Evolutionary conservation across 2,113 vertebrate species (phyloP), one percentile per base, ranked within the genome.

Genomic region (Neodon shergylaensis): DNA sequence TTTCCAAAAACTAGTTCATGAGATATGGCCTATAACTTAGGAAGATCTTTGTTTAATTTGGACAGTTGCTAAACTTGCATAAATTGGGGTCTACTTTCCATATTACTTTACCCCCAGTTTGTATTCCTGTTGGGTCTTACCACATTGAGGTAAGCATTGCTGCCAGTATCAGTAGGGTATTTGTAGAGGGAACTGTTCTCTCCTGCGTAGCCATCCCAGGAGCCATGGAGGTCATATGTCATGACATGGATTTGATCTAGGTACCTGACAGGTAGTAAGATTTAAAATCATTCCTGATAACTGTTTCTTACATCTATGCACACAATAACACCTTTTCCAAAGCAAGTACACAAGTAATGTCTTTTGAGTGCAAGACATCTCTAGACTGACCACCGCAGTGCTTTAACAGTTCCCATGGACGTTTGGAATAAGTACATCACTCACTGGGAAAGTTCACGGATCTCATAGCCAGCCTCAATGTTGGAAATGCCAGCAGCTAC

Each of bases 201-300:
- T 76, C 99, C 98, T 14, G 98, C 98, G 24, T 36, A 73, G 22
- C 94, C 87, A 5, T 99, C 98, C 98, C 98, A 98, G 42, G 98
- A 96, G 3, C 98, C 96, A 0, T 99, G 92, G 97, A 99, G 98
- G 95, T 99, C 99, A 0, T 99, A 99, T 92, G 98, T 99, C 99
- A 99, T 99, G 90, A 99, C 98, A 58, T 99, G 98, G 97, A 99
- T 91, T 72, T 98, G 99, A 96, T 99, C 98, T 97, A 99, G 92
- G 77, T 98, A 98, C 94, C 99, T 99, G 91, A 78, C 14, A 12
- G 42, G 70, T 33, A 85, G 24, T 66, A 81, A 94, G 44, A 52
- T 83, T 70, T 66, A 33, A 90, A 73, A 79, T 17, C 1, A 85
- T 84, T 65, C 65, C 58, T 44, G 14, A 31, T 19, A 33, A 47